Conservation (phyloP, 1,140 invertebrate species). For the Drosophila punjabiensis region DNA sequence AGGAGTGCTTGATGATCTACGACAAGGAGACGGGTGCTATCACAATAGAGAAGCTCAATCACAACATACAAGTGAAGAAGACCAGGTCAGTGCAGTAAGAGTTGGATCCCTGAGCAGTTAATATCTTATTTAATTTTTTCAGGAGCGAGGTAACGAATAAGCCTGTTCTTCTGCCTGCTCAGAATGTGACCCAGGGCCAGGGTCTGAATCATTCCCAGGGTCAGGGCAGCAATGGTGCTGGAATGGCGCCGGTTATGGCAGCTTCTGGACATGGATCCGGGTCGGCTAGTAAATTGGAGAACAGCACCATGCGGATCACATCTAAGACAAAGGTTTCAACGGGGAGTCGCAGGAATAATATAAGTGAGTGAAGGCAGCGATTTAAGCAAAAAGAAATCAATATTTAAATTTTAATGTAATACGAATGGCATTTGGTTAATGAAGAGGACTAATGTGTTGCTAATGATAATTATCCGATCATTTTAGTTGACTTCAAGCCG, state of each 20-base stretch:
- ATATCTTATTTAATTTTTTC: slow-evolving; percentile 8
- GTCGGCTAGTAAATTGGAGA: slow-evolving; percentile 73
- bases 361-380: slow-evolving; percentile 59
- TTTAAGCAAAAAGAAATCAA: neutral
- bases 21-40: slow-evolving; percentile 96
- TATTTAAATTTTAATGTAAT: neutral
- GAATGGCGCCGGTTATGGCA: slow-evolving; percentile 7
- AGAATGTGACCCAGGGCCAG: slow-evolving; percentile 37
- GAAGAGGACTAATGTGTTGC: neutral
- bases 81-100: slow-evolving; percentile 89
- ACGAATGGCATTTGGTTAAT: neutral
- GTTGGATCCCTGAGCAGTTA: neutral
- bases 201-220: slow-evolving; percentile 1
- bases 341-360: slow-evolving; percentile 80
- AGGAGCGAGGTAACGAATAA: slow-evolving; percentile 80
- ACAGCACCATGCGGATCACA: slow-evolving; percentile 80
- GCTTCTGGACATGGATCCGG: slow-evolving; percentile 55
- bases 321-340: slow-evolving; percentile 85
- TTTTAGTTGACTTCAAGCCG: slow-evolving; percentile 81
- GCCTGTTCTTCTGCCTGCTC: slow-evolving; percentile 69
- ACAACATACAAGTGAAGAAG: slow-evolving; percentile 97
- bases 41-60: slow-evolving; percentile 95
- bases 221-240: slow-evolving; percentile 28
- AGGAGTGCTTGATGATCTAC: slow-evolving; percentile 98
- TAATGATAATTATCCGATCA: neutral